phyloP scores from a whole-genome alignment of 2,888 invertebrate species.

The Therioaphis trifolii region DNA sequence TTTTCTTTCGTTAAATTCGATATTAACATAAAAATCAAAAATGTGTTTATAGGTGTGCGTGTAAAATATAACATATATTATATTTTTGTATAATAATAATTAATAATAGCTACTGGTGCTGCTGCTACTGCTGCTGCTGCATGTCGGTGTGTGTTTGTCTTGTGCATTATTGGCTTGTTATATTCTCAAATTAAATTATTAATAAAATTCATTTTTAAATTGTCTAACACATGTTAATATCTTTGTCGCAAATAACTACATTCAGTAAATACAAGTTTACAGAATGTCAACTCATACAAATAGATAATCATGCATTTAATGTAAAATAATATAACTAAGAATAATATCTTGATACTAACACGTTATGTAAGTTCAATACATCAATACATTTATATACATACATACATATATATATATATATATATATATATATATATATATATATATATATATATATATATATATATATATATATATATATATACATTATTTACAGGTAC shows the following conservation, averaged over 20 bases:
- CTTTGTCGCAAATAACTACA: conserved; percentile 27
- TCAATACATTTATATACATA: background rate
- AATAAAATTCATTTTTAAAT: conserved; percentile 41
- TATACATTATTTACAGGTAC: too few species aligned
- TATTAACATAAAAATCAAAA: conserved; percentile 15
- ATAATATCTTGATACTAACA: conserved; percentile 20
- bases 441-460: background rate
- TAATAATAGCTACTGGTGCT: conserved; percentile 37
- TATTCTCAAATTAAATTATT: conserved; percentile 49
- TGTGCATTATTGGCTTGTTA: conserved; percentile 58
- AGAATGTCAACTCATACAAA: conserved; percentile 39
- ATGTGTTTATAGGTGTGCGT: conserved; percentile 39
- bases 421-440: background rate
- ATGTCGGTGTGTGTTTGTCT: conserved; percentile 59
- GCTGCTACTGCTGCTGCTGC: conserved; percentile 52
- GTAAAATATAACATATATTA: conserved; percentile 59
- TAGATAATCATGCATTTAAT: conserved; percentile 30
- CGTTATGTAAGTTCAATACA: background rate
- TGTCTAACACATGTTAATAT: conserved; percentile 44
- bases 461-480: background rate
- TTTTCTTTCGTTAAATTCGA: conserved; percentile 30
- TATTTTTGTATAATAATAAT: conserved; percentile 59
- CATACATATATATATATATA: background rate
- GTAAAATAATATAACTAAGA: conserved; percentile 12
- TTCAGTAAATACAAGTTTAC: conserved; percentile 48